Percentiles rank a stretch among this genome's conserved stretches.
Evolutionary conservation across 1,140 invertebrate genomes (phyloP).

Genomic region (Leptinotarsa lineolata): DNA sequence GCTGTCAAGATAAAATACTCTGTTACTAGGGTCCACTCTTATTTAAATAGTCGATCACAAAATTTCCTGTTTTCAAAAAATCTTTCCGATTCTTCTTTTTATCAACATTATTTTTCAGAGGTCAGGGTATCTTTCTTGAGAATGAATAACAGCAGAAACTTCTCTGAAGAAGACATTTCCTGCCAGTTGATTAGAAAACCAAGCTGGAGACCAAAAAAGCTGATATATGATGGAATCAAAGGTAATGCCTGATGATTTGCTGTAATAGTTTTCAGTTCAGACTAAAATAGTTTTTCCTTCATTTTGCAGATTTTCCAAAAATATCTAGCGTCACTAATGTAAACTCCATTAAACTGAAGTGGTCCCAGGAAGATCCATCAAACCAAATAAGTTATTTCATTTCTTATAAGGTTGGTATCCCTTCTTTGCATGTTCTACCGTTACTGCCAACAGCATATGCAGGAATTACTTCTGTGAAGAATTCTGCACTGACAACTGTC

Average conservation of each 20-base stretch:
- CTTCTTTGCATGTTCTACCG: background rate
- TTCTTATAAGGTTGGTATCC: constrained; percentile 39
- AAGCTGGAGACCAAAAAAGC: constrained; percentile 39
- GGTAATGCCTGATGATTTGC: constrained; percentile 31
- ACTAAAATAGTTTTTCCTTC: no score
- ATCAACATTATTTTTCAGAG: constrained; percentile 31
- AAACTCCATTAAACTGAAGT: constrained; percentile 40
- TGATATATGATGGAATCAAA: constrained; percentile 39
- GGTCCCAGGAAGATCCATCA: constrained; percentile 39
- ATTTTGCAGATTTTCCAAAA: constrained; percentile 24
- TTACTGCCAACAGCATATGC: no score
- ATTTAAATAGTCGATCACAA: no score
- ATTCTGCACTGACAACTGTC: no score
- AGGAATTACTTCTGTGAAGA: no score
- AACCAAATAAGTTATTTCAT: constrained; percentile 45
- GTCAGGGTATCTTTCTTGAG: constrained; percentile 43
- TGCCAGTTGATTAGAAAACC: constrained; percentile 44
- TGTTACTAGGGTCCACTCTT: no score
- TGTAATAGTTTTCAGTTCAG: no score
- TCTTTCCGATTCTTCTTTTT: no score
- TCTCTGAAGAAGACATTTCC: constrained; percentile 31
- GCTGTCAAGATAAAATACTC: no score
- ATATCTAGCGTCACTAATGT: constrained; percentile 30
- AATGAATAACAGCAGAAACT: constrained; percentile 27
- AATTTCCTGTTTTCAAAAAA: no score